These are phyloP conservation scores for Muricea muricata DNA, from an alignment of 92 coral and sea anemone species.

Conservation along the genomic window DNA sequence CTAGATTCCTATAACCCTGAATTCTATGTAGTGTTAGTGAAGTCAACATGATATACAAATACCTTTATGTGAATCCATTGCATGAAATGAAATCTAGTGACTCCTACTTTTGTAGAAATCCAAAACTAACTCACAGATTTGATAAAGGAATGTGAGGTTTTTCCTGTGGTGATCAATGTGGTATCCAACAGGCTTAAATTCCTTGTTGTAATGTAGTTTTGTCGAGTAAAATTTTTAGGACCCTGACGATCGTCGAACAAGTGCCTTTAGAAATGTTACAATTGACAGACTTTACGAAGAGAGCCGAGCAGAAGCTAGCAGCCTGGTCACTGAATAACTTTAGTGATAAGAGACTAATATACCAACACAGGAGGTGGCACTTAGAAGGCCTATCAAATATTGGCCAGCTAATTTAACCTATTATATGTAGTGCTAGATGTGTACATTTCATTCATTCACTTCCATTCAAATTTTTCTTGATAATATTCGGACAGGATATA, in stretches of 20 bases:
- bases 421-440: not conserved
- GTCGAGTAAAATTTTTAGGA: not conserved
- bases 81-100: no score
- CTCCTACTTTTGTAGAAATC: not conserved
- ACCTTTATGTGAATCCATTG: conserved; percentile 15
- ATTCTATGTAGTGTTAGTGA: no score
- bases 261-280: not conserved
- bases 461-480: not conserved
- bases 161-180: not conserved
- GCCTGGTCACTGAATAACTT: not conserved
- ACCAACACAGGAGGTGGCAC: not conserved
- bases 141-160: not conserved
- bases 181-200: not conserved
- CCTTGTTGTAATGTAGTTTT: not conserved
- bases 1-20: no score
- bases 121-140: not conserved
- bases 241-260: not conserved
- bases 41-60: not conserved
- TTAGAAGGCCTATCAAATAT: not conserved
- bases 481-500: conserved; percentile 1
- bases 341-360: not conserved
- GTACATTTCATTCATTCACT: not conserved
- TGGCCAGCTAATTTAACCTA: not conserved
- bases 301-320: not conserved
- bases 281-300: not conserved